Evolutionary conservation across 2,888 invertebrate species (phyloP).

Genomic region (Macaria liturata): DNA sequence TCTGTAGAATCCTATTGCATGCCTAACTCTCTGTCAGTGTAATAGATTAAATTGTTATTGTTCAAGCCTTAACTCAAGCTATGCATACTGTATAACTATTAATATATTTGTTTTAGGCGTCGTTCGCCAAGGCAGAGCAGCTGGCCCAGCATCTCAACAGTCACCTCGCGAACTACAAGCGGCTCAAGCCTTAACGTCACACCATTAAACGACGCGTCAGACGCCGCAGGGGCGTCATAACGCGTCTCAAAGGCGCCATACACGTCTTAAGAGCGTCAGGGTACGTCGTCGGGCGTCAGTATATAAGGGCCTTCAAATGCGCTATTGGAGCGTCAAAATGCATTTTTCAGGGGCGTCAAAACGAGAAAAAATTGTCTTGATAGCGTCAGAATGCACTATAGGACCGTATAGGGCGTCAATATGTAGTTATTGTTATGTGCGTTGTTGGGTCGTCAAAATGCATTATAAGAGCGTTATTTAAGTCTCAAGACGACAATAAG

Average conservation of each 20-base stretch:
- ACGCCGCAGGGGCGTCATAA: neutral
- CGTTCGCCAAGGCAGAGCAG: conserved; percentile 74
- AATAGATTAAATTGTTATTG: too few relatives aligned
- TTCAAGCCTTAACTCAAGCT: too few relatives aligned
- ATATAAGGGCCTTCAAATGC: too few relatives aligned
- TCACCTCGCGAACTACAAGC: conserved; percentile 77
- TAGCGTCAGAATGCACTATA: conserved; percentile 1
- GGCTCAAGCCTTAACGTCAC: conserved; percentile 61
- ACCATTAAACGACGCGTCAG: neutral
- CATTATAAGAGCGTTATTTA: too few relatives aligned
- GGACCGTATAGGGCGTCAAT: neutral
- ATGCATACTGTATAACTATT: neutral
- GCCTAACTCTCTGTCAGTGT: too few relatives aligned
- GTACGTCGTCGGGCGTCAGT: neutral
- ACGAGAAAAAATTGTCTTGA: too few relatives aligned
- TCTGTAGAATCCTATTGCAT: too few relatives aligned
- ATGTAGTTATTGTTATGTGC: too few relatives aligned
- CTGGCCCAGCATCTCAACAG: conserved; percentile 78
- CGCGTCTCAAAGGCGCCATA: neutral
- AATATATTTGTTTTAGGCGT: conserved; percentile 52
- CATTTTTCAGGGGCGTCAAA: neutral
- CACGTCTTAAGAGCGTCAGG: neutral
- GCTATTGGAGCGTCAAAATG: too few relatives aligned
- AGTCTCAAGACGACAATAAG: too few relatives aligned
- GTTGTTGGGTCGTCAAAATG: too few relatives aligned